These are phyloP conservation scores for Nyctalus aviator DNA, from an alignment of 2,797 vertebrate species.

Conservation along the genomic window DNA sequence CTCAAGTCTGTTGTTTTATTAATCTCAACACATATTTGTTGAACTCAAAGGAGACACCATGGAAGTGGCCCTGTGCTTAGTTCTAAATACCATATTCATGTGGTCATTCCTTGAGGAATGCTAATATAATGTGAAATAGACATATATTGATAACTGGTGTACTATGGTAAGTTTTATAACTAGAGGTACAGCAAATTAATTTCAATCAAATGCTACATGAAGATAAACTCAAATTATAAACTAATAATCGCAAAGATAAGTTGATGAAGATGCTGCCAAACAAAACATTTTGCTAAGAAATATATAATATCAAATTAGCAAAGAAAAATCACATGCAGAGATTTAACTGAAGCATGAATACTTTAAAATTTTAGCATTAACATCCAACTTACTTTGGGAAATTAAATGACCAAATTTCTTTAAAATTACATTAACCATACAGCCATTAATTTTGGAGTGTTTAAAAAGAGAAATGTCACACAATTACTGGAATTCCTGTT, in stretches of 20 bases:
- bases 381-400: conserved; percentile 20
- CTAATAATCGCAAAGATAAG: background rate
- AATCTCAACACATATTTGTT: background rate
- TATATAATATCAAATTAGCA: background rate
- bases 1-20: background rate
- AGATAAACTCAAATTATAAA: conserved; percentile 38
- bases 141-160: background rate
- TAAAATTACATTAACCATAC: conserved; percentile 3
- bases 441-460: conserved; percentile 36
- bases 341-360: background rate
- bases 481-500: background rate
- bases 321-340: conserved; percentile 9
- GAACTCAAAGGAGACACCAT: conserved; percentile 6
- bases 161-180: background rate
- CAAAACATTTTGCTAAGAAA: background rate
- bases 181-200: background rate
- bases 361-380: conserved; percentile 29
- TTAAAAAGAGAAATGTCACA: conserved; percentile 44
- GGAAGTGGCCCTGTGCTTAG: background rate
- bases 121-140: background rate
- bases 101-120: background rate
- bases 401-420: conserved; percentile 50
- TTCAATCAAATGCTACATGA: background rate
- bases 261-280: background rate
- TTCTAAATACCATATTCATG: background rate